A percentile compares a stretch with the other conserved stretches of the same genome.
Evolutionary conservation across 2,888 invertebrate species (phyloP).

Genomic region (Brachycybe producta): DNA sequence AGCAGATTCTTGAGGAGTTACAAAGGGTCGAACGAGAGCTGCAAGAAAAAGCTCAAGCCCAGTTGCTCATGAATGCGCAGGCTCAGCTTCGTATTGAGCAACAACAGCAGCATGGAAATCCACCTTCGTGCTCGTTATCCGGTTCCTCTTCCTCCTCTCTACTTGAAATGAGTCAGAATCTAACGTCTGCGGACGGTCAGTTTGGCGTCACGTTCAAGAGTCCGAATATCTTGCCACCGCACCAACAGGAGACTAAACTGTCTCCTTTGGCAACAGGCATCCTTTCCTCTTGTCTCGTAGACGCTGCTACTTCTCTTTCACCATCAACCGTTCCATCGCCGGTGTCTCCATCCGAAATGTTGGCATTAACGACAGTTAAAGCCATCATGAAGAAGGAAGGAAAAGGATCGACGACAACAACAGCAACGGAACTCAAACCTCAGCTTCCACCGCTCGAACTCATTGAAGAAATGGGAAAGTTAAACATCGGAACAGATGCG

Average conservation of each 20-base stretch:
- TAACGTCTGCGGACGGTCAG: neutral
- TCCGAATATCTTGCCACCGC: slow-evolving; percentile 21
- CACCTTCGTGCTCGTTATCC: neutral
- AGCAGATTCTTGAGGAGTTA: slow-evolving; percentile 56
- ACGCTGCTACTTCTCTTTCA: slow-evolving; percentile 18
- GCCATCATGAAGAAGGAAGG: slow-evolving; percentile 5
- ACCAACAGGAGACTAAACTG: too few species aligned
- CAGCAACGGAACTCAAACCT: slow-evolving; percentile 3
- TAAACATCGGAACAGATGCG: neutral
- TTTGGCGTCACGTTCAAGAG: slow-evolving; percentile 1
- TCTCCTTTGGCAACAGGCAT: too few species aligned
- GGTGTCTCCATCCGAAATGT: too few species aligned
- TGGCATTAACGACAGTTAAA: too few species aligned
- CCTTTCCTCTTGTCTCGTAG: slow-evolving; percentile 22
- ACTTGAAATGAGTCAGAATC: neutral
- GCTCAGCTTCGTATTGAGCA: slow-evolving; percentile 9
- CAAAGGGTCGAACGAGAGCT: slow-evolving; percentile 56
- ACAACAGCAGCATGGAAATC: neutral
- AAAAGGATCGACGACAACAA: slow-evolving; percentile 3
- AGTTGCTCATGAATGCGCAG: slow-evolving; percentile 25
- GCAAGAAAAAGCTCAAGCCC: slow-evolving; percentile 35
- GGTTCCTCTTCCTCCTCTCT: neutral
- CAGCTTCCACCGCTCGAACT: neutral
- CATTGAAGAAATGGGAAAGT: neutral
- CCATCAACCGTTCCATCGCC: neutral